phyloP scores from a whole-genome alignment of 2,888 invertebrate genomes.

The Diaphora mendica region DNA sequence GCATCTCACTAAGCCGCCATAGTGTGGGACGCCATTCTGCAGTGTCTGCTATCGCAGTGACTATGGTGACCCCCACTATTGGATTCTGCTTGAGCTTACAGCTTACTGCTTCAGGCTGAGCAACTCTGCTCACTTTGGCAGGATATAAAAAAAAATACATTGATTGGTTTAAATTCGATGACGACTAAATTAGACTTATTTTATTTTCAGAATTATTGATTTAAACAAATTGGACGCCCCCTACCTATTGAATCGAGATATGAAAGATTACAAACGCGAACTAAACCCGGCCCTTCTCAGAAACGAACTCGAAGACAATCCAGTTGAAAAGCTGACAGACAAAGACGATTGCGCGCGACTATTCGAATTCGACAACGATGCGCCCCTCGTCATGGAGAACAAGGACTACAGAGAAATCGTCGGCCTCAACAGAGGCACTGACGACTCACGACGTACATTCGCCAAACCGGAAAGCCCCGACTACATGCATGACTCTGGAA shows the following conservation, averaged over 20 bases:
- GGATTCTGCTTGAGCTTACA: too few relatives aligned
- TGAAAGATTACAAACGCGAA: slow-evolving; percentile 74
- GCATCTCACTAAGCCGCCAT: too few relatives aligned
- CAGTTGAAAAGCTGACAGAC: slow-evolving; percentile 78
- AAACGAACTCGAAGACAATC: slow-evolving; percentile 73
- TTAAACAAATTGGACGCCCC: slow-evolving; percentile 80
- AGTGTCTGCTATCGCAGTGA: too few relatives aligned
- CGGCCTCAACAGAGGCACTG: slow-evolving; percentile 81
- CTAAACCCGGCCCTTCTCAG: slow-evolving; percentile 64
- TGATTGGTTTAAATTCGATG: too few relatives aligned
- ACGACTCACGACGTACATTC: slow-evolving; percentile 82
- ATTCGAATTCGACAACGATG: slow-evolving; percentile 87
- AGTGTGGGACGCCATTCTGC: too few relatives aligned
- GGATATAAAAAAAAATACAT: too few relatives aligned
- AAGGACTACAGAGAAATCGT: slow-evolving; percentile 82
- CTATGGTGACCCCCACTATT: too few relatives aligned
- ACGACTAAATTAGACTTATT: too few relatives aligned
- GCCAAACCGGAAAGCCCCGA: slow-evolving; percentile 83
- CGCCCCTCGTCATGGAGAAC: slow-evolving; percentile 82
- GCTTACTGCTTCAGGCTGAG: too few relatives aligned
- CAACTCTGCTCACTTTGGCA: too few relatives aligned
- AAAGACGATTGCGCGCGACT: slow-evolving; percentile 82
- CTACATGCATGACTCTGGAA: slow-evolving; percentile 86
- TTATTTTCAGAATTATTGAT: slow-evolving; percentile 81
- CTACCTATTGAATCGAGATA: slow-evolving; percentile 76